Percentiles rank a stretch among this genome's conserved stretches.
Conservation (phyloP, 2,888 invertebrate genomes). For the Mantis religiosa region DNA sequence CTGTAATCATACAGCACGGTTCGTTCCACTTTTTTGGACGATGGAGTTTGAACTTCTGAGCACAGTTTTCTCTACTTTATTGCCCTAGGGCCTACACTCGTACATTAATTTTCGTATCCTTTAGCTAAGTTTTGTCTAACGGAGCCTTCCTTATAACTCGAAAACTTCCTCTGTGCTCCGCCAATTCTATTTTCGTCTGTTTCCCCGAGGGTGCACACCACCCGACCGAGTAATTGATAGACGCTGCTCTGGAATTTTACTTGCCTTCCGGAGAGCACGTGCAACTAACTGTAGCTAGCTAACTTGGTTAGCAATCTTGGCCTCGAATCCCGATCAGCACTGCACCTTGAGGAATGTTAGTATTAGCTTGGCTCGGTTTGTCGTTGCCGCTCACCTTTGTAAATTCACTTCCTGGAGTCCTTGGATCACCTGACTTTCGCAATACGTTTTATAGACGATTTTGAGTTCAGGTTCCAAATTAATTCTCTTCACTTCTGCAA, state of each 20-base stretch:
- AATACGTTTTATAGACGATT: no score
- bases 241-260: not conserved
- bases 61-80: not conserved
- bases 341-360: not conserved
- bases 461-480: no score
- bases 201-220: not conserved
- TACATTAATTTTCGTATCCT: not conserved
- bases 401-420: no score
- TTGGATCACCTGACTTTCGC: no score
- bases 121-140: not conserved
- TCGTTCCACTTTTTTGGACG: not conserved
- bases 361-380: no score
- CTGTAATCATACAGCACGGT: not conserved
- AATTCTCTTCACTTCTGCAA: no score
- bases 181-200: not conserved
- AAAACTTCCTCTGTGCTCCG: not conserved
- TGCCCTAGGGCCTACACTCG: not conserved
- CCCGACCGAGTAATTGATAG: not conserved
- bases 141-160: not conserved
- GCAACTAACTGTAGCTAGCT: not conserved
- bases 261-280: not conserved
- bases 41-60: not conserved
- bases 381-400: no score
- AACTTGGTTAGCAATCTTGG: not conserved
- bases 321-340: not conserved